Conservation (phyloP, 2,113 vertebrate genomes). For the Tor tambroides region DNA sequence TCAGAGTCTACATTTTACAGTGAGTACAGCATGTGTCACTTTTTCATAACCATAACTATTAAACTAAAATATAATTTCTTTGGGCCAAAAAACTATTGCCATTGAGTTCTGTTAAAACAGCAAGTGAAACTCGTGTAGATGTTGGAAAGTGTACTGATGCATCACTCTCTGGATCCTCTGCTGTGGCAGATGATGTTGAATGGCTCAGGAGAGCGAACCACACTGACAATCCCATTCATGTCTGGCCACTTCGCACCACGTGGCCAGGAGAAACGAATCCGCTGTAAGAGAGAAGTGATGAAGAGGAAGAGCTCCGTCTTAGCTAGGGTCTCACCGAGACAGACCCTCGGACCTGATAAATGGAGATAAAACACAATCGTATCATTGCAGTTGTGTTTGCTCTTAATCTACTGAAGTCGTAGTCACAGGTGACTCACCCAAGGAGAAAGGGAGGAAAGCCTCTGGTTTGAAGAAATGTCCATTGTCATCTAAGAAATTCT, state of each 20-base stretch:
- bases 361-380: not conserved
- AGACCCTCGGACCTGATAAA: constrained; percentile 71
- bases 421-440: constrained; percentile 34
- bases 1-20: not conserved
- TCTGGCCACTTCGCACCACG: not conserved
- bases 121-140: not conserved
- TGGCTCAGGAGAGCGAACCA: constrained; percentile 39
- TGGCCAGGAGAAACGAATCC: constrained; percentile 68
- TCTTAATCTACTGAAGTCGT: not conserved
- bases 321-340: constrained; percentile 75
- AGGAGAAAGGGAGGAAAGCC: constrained; percentile 50
- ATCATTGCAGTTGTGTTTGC: not conserved
- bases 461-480: constrained; percentile 52
- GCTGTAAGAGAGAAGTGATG: constrained; percentile 74
- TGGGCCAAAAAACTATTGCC: no score
- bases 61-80: not conserved
- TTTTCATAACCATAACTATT: not conserved
- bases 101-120: not conserved
- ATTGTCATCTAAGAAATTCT: constrained; percentile 72
- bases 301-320: constrained; percentile 77
- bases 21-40: not conserved
- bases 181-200: constrained; percentile 40
- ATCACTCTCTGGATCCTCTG: not conserved
- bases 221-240: constrained; percentile 12
- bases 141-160: not conserved